Conservation (phyloP, 2,113 vertebrate genomes). For the Halichoeres trimaculatus region DNA sequence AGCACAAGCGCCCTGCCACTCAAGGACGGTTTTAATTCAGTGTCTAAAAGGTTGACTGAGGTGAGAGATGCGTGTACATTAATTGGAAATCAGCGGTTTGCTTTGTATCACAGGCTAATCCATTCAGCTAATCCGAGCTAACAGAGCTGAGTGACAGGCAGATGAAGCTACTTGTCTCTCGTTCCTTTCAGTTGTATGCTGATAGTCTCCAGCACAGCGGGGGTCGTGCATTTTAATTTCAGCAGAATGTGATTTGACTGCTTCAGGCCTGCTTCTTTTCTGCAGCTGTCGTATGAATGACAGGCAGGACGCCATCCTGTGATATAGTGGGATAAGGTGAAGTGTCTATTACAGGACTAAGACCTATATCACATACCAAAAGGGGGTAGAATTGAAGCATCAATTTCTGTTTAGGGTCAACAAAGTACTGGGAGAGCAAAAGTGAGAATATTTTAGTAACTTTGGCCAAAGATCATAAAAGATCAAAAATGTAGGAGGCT, state of each 20-base stretch:
- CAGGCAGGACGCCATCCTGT: neutral
- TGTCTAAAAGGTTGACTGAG: conserved; percentile 16
- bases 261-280: conserved; percentile 30
- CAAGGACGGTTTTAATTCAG: conserved; percentile 45
- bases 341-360: neutral
- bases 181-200: conserved; percentile 15
- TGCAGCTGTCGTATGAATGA: neutral
- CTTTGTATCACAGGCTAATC: conserved; percentile 58
- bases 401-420: neutral
- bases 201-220: conserved; percentile 31
- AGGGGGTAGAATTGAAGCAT: neutral
- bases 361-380: neutral
- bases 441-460: neutral
- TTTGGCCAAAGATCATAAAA: neutral
- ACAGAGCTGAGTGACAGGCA: conserved; percentile 59
- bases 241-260: conserved; percentile 35
- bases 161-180: conserved; percentile 47
- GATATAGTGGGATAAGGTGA: conserved; percentile 15
- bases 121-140: conserved; percentile 48
- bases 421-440: neutral
- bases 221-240: conserved; percentile 45
- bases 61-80: conserved; percentile 33
- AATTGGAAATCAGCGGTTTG: conserved; percentile 56
- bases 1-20: conserved; percentile 29
- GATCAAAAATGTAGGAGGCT: neutral